Base-by-base conservation (phyloP, 2,113 vertebrate genomes). In the Hypocryptadius cinnamomeus region DNA sequence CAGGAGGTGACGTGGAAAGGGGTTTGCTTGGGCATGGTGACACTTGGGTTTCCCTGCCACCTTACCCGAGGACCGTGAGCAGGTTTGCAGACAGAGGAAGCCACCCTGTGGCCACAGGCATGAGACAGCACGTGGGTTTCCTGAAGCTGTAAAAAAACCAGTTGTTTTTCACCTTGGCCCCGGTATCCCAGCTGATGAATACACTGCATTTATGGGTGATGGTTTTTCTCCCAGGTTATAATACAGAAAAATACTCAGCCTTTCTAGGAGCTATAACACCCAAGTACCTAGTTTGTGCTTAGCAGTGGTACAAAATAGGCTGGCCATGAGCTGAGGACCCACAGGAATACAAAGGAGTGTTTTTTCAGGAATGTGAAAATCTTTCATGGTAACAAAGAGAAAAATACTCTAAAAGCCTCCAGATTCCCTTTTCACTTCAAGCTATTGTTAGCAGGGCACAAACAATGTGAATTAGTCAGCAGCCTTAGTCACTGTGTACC, bases 281-380 rank as follows among this genome's bases (percentile, higher is more conserved):
- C 37, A 50, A 37, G 15, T 33, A 18, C 0, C 0, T 27, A 15
- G 22, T 65, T 42, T 3, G 17, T 21, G 50, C 45, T 56, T 53
- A 53, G 80, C 65, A 37, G 47, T 27, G 56, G 39, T 54, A 68
- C 23, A 22, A 74, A 89, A 45, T 60, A 70, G 50, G 45, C n/a
- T 45, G 37, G 21, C 60, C 18, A 1, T 13, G 31, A 83, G 31
- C 17, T 42, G 15, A 86, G 45, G 60, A 45, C 73, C 20, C 8
- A 5, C 12, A 28, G 19, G 37, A 64, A 70, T 59, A 40, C 59
- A 35, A 51, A 60, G 44, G 35, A 47, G 13, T 27, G 4, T 8
- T 73, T 80, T 77, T 84, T 63, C 28, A 70, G 77, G 64, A 81
- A 66, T 42, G 9, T 50, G 60, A 61, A 85, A 81, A 45, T 28